Evolutionary conservation across 2,888 invertebrate species (phyloP), one percentile per base, ranked within the genome.

Genomic region (Tachystola acroxantha): DNA sequence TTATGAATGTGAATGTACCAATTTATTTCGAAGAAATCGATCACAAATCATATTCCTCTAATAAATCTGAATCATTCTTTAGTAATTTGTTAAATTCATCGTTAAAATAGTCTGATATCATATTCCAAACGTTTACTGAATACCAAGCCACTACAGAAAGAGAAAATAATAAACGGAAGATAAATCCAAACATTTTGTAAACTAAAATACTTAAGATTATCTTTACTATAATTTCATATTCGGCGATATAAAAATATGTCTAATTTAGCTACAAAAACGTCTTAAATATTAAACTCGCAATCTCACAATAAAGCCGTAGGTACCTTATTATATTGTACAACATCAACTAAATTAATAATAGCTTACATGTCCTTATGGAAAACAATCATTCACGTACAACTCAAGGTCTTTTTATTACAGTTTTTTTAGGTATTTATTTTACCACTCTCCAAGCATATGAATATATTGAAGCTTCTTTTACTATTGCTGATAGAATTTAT

Each of bases 21-120:
- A n/a, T n/a, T n/a, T n/a, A n/a, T n/a, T n/a, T n/a, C n/a, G n/a
- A n/a, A n/a, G n/a, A n/a, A n/a, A 16, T 6, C 3, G 6, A 16
- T 16, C 16, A 16, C 16, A 16, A 16, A n/a, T n/a, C n/a, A 24
- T n/a, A 9, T 24, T 24, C 24, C n/a, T 24, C 24, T n/a, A 24
- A n/a, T 9, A n/a, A 24, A 24, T 32, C 14, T 1, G 32, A 19
- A 19, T 87, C 84, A 44, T 88, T 87, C 6, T 80, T 58, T 34
- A 92, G 56, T 55, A 91, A 86, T 47, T 81, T 90, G 43, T 89
- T 88, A 60, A 94, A 94, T 71, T 93, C 91, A 26, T 88, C 88
- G 46, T 90, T 90, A 63, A 94, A 95, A 69, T 94, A 93, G 45
- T 89, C 89, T 46, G 93, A 91, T 53, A 94, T 93, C 78, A 93